These are phyloP conservation scores for Babylonia areolata DNA, from an alignment of 1,140 invertebrate species.

Conservation along the genomic window DNA sequence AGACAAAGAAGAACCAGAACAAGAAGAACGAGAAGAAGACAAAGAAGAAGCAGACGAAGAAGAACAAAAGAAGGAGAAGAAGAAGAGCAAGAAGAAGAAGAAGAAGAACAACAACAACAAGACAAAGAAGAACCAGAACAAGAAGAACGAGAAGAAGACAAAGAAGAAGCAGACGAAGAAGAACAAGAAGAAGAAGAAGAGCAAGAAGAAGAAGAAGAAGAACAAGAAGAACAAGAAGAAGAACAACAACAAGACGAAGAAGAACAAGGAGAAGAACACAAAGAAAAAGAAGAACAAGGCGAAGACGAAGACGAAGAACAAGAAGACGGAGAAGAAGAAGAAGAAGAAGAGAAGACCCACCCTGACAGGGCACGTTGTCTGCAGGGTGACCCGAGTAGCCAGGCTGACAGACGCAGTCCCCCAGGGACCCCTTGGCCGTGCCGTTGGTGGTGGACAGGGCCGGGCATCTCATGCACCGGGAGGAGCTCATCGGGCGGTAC, in stretches of 20 bases:
- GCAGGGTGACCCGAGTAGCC: constrained; percentile 43
- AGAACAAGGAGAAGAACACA: too few relatives aligned
- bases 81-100: too few relatives aligned
- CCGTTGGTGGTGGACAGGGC: constrained; percentile 32
- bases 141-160: too few relatives aligned
- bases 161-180: too few relatives aligned
- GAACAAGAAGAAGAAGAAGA: constrained; percentile 13
- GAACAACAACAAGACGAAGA: not conserved
- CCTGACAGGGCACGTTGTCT: constrained; percentile 26
- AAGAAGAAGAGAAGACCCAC: constrained; percentile 10
- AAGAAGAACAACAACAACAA: too few relatives aligned
- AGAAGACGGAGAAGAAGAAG: constrained; percentile 9
- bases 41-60: too few relatives aligned
- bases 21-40: too few relatives aligned
- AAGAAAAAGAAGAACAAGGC: not conserved
- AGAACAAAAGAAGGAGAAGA: too few relatives aligned
- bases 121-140: too few relatives aligned
- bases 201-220: constrained; percentile 23
- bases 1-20: too few relatives aligned
- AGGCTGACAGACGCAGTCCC: constrained; percentile 43
- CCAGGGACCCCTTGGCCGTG: constrained; percentile 33
- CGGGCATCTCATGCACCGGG: constrained; percentile 14
- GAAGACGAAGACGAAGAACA: not conserved
- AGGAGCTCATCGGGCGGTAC: not conserved
- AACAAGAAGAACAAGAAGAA: constrained; percentile 29